These are phyloP conservation scores for Actinia tenebrosa DNA, from an alignment of 64 coral and sea anemone species.

Conservation along the genomic window DNA sequence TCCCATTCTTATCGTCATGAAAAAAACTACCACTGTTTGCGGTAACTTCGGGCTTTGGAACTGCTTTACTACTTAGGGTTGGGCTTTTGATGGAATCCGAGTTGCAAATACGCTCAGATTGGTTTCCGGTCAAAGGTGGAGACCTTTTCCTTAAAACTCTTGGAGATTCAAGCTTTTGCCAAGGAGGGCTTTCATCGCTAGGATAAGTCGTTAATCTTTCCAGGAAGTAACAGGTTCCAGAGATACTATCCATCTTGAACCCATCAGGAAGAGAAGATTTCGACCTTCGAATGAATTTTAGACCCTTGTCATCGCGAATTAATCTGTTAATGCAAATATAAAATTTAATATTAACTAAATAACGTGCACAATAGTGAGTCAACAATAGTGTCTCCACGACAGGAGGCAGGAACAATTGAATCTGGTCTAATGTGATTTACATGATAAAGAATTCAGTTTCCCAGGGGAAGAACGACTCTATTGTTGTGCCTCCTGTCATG, in stretches of 20 bases:
- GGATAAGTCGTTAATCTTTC: not conserved
- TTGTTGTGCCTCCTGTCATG: no score
- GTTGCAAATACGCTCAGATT: not conserved
- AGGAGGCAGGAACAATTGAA: no score
- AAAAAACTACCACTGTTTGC: not conserved
- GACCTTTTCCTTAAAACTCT: not conserved
- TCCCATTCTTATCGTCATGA: conserved; percentile 5
- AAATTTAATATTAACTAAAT: not conserved
- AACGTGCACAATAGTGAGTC: no score
- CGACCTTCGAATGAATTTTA: conserved; percentile 9
- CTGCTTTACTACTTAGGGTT: not conserved
- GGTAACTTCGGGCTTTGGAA: not conserved
- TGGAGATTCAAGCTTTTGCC: conserved; percentile 20
- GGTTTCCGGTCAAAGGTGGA: not conserved
- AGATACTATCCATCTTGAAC: conserved; percentile 7
- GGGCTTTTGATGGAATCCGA: not conserved
- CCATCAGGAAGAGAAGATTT: conserved; percentile 9
- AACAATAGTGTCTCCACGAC: no score
- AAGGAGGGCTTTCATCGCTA: not conserved
- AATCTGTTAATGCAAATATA: not conserved
- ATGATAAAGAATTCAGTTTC: no score
- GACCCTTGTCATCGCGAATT: conserved; percentile 13
- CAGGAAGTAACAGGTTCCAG: conserved; percentile 21
- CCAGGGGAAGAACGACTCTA: no score
- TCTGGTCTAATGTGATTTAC: no score